Base-by-base conservation (phyloP, 1,140 invertebrate species). In the Ostrea denselamellosa region DNA sequence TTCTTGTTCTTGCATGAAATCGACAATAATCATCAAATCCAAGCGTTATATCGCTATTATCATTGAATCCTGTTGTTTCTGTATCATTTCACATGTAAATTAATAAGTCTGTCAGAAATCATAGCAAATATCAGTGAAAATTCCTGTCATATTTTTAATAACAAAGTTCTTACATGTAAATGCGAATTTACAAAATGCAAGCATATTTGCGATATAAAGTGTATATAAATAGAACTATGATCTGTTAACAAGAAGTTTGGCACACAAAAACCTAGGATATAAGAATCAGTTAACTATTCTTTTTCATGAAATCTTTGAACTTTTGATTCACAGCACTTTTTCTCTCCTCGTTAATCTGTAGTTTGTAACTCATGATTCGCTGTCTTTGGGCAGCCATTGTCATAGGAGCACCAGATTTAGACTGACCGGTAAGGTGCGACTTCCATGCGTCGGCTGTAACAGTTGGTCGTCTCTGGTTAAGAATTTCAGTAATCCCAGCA, bases 371-470 rank as follows among this genome's bases (percentile, higher is more conserved):
- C 88, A 91, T 90, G 8, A 91, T 86, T 44, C 90, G 54, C 83
- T 93, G 89, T 77, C 89, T 89, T 51, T 92, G 90, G 14, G 86
- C 52, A 8, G 89, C 85, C 58, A 89, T 84, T 19, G 90, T 90
- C 54, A 91, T 85, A 0, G 92, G 91, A 44, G 84, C 28, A 34
- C 87, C 65, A 71, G 25, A 82, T 52, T 44, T 51, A 83, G 52
- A 83, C 10, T 88, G 89, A 19, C 89, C 58, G 71, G 85, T 89
- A 12, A 93, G 85, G 34, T 92, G 92, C 0, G 88, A 81, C 86
- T 91, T 89, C 92, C 92, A 93, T 0, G 89, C 90, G 58, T 65
- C 88, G 12, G 92, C 91, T 5, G 92, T 91, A 77, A 93, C 85
- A 0, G 92, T 91, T 22, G 90, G 89, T 34, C 90, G 88, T 25